Conservation (phyloP, 1,140 invertebrate species). For the Pogonomyrmex californicus region DNA sequence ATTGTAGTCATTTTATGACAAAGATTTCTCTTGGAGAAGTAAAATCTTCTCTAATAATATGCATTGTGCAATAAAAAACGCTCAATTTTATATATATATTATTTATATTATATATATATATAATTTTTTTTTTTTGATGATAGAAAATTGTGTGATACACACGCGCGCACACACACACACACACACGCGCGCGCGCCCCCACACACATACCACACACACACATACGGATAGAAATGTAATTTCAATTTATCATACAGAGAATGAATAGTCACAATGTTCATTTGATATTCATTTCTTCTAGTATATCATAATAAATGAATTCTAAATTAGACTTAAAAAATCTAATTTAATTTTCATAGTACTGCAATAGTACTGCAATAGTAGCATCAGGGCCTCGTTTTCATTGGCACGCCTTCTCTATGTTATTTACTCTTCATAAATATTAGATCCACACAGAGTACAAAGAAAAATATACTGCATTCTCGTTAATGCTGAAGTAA, state of each 20-base stretch:
- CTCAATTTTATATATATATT: constrained; percentile 81
- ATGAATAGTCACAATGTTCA: constrained; percentile 69
- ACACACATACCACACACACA: too few species aligned
- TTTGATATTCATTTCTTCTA: constrained; percentile 45
- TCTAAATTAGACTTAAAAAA: constrained; percentile 56
- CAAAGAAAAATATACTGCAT: constrained; percentile 34
- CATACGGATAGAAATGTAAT: constrained; percentile 61
- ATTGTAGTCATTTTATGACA: constrained; percentile 85
- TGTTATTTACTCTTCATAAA: constrained; percentile 57
- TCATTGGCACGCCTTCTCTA: constrained; percentile 57
- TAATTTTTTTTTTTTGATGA: constrained; percentile 76
- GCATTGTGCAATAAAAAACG: constrained; percentile 78
- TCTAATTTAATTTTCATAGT: constrained; percentile 55
- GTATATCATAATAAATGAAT: constrained; percentile 57
- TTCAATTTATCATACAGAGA: constrained; percentile 54
- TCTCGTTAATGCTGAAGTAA: constrained; percentile 44
- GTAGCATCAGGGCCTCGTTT: constrained; percentile 10
- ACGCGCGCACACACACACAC: too few species aligned
- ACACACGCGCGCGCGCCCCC: too few species aligned
- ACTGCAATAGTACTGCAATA: constrained; percentile 9
- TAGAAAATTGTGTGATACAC: constrained; percentile 80
- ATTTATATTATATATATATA: too few species aligned
- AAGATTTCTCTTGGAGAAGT: constrained; percentile 71
- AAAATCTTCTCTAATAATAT: constrained; percentile 71
- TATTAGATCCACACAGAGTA: constrained; percentile 48